Percentiles rank a stretch among this genome's conserved stretches.
These are phyloP conservation scores for Dilophus febrilis DNA, from an alignment of 2,888 invertebrate genomes.

Conservation along the genomic window DNA sequence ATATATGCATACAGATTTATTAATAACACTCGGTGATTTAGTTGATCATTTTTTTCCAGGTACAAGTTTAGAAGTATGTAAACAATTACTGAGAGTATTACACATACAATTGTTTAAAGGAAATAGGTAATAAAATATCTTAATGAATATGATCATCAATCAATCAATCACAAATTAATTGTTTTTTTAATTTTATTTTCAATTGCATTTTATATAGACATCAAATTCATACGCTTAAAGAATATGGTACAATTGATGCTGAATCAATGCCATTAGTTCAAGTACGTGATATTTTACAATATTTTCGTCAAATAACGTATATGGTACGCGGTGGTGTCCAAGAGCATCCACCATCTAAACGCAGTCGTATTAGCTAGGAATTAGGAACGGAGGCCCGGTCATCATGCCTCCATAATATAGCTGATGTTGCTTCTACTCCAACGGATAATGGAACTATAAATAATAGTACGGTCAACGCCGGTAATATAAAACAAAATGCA, in stretches of 20 bases:
- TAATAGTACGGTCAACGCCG: too few relatives aligned
- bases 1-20: constrained; percentile 59
- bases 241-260: constrained; percentile 54
- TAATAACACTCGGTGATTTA: constrained; percentile 70
- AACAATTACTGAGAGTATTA: constrained; percentile 64
- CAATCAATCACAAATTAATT: too few relatives aligned
- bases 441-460: too few relatives aligned
- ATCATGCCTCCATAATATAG: constrained; percentile 19
- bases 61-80: constrained; percentile 54
- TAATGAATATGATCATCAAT: too few relatives aligned
- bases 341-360: constrained; percentile 28
- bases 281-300: constrained; percentile 67
- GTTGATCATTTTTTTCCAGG: constrained; percentile 66
- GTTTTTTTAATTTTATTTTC: background rate
- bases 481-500: too few relatives aligned
- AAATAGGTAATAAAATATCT: constrained; percentile 71
- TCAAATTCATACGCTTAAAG: constrained; percentile 59
- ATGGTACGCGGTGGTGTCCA: constrained; percentile 40
- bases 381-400: constrained; percentile 32
- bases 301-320: constrained; percentile 75
- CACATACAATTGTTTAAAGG: constrained; percentile 65
- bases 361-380: constrained; percentile 31
- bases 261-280: constrained; percentile 65
- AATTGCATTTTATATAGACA: constrained; percentile 31
- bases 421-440: too few relatives aligned